Percentiles rank a stretch among this genome's conserved stretches.
Evolutionary conservation across 2,888 invertebrate species (phyloP).

Genomic region (Caenorhabditis drosophilae): DNA sequence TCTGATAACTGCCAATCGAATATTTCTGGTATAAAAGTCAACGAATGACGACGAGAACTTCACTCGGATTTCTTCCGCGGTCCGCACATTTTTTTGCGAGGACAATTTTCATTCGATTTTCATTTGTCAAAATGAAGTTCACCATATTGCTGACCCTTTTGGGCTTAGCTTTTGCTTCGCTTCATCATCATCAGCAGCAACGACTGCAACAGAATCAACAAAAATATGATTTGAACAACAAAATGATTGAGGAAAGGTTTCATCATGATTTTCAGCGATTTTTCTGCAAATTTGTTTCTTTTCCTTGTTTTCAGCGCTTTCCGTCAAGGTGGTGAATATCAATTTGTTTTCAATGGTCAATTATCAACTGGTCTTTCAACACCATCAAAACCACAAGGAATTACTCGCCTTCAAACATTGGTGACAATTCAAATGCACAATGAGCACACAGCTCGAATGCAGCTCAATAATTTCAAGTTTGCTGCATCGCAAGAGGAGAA

Average conservation of each 20-base stretch:
- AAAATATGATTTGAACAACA: too few species aligned
- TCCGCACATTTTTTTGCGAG: too few species aligned
- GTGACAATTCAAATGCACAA: conserved; percentile 48
- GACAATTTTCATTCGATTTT: not conserved
- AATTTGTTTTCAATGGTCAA: conserved; percentile 50
- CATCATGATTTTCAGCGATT: not conserved
- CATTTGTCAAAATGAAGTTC: conserved; percentile 27
- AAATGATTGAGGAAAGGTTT: conserved; percentile 5
- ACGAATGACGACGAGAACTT: too few species aligned
- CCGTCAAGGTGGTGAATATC: conserved; percentile 48
- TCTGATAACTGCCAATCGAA: too few species aligned
- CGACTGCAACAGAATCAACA: too few species aligned
- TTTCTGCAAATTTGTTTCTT: not conserved
- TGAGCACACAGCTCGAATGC: conserved; percentile 42
- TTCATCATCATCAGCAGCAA: not conserved
- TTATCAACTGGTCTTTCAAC: conserved; percentile 56
- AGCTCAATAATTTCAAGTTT: conserved; percentile 39
- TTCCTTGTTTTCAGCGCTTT: conserved; percentile 23
- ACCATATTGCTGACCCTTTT: conserved; percentile 34
- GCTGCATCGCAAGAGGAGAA: conserved; percentile 44
- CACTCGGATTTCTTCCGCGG: too few species aligned
- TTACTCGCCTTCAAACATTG: conserved; percentile 51
- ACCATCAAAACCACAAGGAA: conserved; percentile 51
- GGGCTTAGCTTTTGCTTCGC: conserved; percentile 32
- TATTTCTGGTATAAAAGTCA: too few species aligned